phyloP scores from a whole-genome alignment of 2,888 invertebrate genomes.

The Caradrina clavipalpis region DNA sequence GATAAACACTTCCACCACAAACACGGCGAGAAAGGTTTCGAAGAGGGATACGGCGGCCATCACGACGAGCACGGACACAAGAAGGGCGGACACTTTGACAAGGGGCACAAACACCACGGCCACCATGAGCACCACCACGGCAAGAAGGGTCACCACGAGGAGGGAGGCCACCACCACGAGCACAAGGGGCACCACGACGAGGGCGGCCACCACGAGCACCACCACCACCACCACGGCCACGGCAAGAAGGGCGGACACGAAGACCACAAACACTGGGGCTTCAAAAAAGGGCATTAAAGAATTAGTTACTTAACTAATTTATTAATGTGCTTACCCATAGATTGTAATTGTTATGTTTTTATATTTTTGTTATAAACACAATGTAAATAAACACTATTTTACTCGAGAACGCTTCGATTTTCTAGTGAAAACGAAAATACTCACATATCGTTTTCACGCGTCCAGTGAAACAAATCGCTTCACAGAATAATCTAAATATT shows the following conservation, averaged over 20 bases:
- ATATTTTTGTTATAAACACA: slow-evolving; percentile 53
- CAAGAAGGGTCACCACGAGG: slow-evolving; percentile 95
- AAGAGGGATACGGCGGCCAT: slow-evolving; percentile 94
- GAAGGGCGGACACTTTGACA: slow-evolving; percentile 95
- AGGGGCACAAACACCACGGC: slow-evolving; percentile 94
- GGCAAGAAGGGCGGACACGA: slow-evolving; percentile 95
- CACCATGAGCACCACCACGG: slow-evolving; percentile 95
- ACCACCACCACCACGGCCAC: slow-evolving; percentile 93
- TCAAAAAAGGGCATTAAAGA: slow-evolving; percentile 89
- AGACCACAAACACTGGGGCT: slow-evolving; percentile 95
- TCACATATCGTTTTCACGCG: not conserved
- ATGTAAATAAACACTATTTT: slow-evolving; percentile 68
- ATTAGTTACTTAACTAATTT: slow-evolving; percentile 28
- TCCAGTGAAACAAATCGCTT: not conserved
- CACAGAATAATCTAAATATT: not conserved
- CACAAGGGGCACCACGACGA: slow-evolving; percentile 95
- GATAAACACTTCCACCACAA: slow-evolving; percentile 96
- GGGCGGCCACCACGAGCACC: slow-evolving; percentile 94
- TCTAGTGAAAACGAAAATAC: not conserved
- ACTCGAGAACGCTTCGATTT: slow-evolving; percentile 25
- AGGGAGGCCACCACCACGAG: slow-evolving; percentile 95
- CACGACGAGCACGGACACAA: slow-evolving; percentile 95
- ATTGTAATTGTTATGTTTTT: slow-evolving; percentile 53
- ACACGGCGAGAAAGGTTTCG: slow-evolving; percentile 94
- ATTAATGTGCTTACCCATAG: slow-evolving; percentile 39